Evolutionary conservation across 2,113 vertebrate genomes (phyloP).

Genomic region (Apaloderma vittatum): DNA sequence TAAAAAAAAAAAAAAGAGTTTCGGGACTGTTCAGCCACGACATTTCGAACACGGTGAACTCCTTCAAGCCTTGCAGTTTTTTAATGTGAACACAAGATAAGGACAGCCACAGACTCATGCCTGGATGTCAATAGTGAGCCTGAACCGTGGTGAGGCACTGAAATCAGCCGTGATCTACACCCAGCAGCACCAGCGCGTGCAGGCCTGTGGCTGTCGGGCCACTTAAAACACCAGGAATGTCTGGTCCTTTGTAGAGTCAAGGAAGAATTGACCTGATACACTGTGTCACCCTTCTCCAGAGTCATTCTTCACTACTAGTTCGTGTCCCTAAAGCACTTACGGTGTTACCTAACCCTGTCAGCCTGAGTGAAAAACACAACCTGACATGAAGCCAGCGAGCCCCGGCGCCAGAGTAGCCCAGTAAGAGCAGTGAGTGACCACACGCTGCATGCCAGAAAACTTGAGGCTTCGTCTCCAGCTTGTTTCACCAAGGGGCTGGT

Average conservation of each 20-base stretch:
- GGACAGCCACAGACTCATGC: neutral
- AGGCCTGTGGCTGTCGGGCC: neutral
- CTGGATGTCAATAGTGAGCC: neutral
- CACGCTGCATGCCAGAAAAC: neutral
- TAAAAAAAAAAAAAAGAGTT: neutral
- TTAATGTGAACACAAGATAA: neutral
- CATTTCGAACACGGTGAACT: neutral
- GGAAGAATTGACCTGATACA: neutral
- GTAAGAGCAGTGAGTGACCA: neutral
- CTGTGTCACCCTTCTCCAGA: neutral
- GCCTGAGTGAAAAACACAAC: neutral
- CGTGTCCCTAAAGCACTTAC: neutral
- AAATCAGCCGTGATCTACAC: neutral
- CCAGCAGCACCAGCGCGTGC: neutral
- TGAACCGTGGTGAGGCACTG: fast-evolving
- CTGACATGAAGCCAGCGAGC: neutral
- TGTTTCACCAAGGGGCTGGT: neutral
- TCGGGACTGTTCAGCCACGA: neutral
- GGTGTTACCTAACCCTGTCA: neutral
- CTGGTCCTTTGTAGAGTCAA: neutral
- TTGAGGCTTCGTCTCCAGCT: neutral
- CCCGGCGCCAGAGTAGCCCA: neutral
- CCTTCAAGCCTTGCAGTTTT: neutral
- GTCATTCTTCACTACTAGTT: neutral
- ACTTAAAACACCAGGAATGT: neutral